These are phyloP conservation scores for Pocillopora damicornis DNA, from an alignment of 64 coral and sea anemone genomes.

Conservation along the genomic window DNA sequence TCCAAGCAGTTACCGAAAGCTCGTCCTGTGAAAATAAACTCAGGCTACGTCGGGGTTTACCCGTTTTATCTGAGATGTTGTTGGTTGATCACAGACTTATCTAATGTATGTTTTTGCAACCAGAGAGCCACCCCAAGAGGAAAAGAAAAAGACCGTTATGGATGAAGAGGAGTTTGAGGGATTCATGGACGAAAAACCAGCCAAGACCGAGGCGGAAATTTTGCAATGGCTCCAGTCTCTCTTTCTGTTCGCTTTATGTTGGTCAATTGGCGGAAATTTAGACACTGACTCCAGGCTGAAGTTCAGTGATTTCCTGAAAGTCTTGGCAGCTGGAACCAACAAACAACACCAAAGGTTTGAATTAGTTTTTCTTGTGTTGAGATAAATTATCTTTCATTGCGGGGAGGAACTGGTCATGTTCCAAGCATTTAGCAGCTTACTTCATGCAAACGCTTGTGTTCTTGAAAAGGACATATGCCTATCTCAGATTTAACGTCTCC, in stretches of 20 bases:
- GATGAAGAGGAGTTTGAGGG: slow-evolving; percentile 51
- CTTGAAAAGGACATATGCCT: background rate
- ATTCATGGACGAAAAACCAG: slow-evolving; percentile 65
- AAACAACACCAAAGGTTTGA: slow-evolving; percentile 90
- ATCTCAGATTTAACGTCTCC: too few relatives aligned
- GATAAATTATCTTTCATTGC: background rate
- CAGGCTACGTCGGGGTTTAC: too few relatives aligned
- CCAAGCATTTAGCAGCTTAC: too few relatives aligned
- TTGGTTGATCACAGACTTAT: too few relatives aligned
- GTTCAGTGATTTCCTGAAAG: slow-evolving; percentile 95
- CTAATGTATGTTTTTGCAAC: background rate
- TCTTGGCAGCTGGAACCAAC: slow-evolving; percentile 77
- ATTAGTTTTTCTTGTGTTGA: background rate
- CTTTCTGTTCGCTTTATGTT: slow-evolving; percentile 85
- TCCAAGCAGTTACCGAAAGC: too few relatives aligned
- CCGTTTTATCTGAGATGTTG: too few relatives aligned
- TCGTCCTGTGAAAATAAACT: too few relatives aligned
- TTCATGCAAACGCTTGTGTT: background rate
- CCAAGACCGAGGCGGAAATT: slow-evolving; percentile 72
- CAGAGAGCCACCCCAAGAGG: slow-evolving; percentile 46
- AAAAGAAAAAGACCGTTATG: slow-evolving; percentile 35
- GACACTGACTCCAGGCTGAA: slow-evolving; percentile 85
- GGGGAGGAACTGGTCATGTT: background rate
- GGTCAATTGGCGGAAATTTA: slow-evolving; percentile 82
- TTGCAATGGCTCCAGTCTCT: slow-evolving; percentile 95